These are phyloP conservation scores for Clepsis dumicolana DNA, from an alignment of 2,888 invertebrate genomes.

Conservation along the genomic window DNA sequence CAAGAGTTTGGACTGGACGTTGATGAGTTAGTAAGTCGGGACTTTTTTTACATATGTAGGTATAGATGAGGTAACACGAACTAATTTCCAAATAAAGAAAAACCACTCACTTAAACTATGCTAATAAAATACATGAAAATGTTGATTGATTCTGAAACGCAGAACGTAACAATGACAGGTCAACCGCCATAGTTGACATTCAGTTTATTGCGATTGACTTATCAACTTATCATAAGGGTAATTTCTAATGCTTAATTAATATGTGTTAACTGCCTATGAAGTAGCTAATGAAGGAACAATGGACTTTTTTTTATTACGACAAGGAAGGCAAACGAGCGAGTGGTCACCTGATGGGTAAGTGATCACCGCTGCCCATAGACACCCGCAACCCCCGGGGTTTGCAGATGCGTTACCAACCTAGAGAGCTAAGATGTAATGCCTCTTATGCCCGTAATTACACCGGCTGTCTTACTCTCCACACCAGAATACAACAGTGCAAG, in stretches of 20 bases:
- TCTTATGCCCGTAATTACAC: too few relatives aligned
- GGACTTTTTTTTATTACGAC: neutral
- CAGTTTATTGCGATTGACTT: conserved; percentile 26
- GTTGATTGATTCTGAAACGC: conserved; percentile 25
- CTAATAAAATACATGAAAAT: conserved; percentile 25
- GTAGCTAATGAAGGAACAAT: neutral
- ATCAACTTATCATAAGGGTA: conserved; percentile 22
- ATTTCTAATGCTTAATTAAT: conserved; percentile 3
- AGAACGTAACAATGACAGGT: conserved; percentile 45
- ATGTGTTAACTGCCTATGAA: neutral
- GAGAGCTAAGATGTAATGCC: too few relatives aligned
- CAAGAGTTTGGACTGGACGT: too few relatives aligned
- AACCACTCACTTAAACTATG: conserved; percentile 8
- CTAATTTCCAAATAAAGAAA: conserved; percentile 44
- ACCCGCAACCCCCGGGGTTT: too few relatives aligned
- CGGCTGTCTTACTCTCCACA: too few relatives aligned
- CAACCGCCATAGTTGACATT: conserved; percentile 39
- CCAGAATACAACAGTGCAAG: too few relatives aligned
- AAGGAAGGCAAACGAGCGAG: too few relatives aligned
- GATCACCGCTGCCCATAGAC: too few relatives aligned
- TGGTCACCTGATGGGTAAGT: too few relatives aligned
- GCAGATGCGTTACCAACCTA: too few relatives aligned
- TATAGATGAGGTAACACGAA: conserved; percentile 13
- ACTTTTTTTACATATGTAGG: too few relatives aligned
- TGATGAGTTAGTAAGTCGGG: too few relatives aligned